A percentile compares a stretch with the other conserved stretches of the same genome.
Conservation (phyloP, 2,113 vertebrate species). For the Lethenteron reissneri region DNA sequence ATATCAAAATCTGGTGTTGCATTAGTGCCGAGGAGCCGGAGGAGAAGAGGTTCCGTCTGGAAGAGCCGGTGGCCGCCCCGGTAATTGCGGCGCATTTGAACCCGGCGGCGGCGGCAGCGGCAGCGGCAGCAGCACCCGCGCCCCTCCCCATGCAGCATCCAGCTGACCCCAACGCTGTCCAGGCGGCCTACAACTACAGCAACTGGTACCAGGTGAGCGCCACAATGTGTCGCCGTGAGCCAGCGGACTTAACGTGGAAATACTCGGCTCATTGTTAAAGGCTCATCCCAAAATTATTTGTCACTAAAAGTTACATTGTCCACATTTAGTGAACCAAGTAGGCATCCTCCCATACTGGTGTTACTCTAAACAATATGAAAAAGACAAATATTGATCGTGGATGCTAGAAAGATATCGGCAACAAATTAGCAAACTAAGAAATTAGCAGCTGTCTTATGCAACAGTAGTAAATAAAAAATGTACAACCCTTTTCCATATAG, state of each 20-base stretch:
- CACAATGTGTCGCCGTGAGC: no score
- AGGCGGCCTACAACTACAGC: slow-evolving; percentile 70
- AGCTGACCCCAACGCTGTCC: slow-evolving; percentile 47
- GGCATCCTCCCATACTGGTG: background rate
- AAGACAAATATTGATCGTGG: no score
- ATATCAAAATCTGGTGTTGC: background rate
- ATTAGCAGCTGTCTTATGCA: no score
- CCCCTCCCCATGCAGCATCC: slow-evolving; percentile 29
- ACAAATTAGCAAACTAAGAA: no score
- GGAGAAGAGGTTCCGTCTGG: slow-evolving; percentile 50
- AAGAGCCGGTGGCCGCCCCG: slow-evolving; percentile 22
- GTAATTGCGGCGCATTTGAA: no score
- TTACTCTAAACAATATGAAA: background rate
- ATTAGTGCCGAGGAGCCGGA: slow-evolving; percentile 49
- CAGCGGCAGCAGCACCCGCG: slow-evolving; percentile 11
- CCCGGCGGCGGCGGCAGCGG: no score
- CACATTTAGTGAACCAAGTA: background rate
- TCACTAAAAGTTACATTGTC: rapidly evolving
- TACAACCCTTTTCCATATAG: no score
- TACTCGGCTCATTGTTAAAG: no score
- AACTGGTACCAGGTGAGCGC: slow-evolving; percentile 75
- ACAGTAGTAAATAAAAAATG: no score
- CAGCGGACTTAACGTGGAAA: no score
- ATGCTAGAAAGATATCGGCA: no score
- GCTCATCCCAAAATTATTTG: rapidly evolving